A percentile compares a stretch with the other conserved stretches of the same genome.
These are phyloP conservation scores for Andrena dorsata DNA, from an alignment of 2,888 invertebrate genomes.

Conservation along the genomic window DNA sequence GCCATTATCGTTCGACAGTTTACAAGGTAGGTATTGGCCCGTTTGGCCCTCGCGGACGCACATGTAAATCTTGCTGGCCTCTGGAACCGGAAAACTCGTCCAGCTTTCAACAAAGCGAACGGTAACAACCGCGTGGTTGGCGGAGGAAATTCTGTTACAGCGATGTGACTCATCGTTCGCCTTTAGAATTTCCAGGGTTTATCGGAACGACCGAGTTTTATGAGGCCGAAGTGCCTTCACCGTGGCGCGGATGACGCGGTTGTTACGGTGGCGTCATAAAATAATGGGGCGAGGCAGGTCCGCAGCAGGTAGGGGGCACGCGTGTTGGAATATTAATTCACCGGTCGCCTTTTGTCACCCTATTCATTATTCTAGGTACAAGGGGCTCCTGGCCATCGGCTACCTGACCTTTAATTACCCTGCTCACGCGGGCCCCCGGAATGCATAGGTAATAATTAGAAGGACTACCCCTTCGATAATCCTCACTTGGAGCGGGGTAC, in stretches of 20 bases:
- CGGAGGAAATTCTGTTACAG: not conserved
- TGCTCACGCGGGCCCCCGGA: not conserved
- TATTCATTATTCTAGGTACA: not conserved
- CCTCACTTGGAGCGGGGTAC: not conserved
- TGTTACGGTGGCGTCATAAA: no score
- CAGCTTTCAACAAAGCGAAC: slow-evolving; percentile 6
- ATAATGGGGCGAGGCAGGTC: not conserved
- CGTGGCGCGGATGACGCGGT: no score
- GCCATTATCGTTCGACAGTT: slow-evolving; percentile 10
- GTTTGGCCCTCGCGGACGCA: not conserved
- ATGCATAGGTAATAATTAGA: slow-evolving; percentile 3
- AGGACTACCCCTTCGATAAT: not conserved
- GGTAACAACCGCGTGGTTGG: not conserved
- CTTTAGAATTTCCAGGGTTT: slow-evolving; percentile 1
- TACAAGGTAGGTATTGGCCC: not conserved
- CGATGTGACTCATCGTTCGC: not conserved
- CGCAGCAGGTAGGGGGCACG: slow-evolving; percentile 6
- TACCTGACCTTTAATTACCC: slow-evolving; percentile 18
- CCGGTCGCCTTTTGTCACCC: not conserved
- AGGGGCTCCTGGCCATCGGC: not conserved
- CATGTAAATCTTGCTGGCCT: not conserved
- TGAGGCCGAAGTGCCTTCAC: not conserved
- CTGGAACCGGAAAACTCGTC: not conserved
- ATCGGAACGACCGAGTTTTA: not conserved
- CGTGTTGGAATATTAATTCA: slow-evolving; percentile 8